A percentile compares a stretch with the other conserved stretches of the same genome.
Conservation (phyloP, 2,797 vertebrate genomes). For the Molossus molossus region DNA sequence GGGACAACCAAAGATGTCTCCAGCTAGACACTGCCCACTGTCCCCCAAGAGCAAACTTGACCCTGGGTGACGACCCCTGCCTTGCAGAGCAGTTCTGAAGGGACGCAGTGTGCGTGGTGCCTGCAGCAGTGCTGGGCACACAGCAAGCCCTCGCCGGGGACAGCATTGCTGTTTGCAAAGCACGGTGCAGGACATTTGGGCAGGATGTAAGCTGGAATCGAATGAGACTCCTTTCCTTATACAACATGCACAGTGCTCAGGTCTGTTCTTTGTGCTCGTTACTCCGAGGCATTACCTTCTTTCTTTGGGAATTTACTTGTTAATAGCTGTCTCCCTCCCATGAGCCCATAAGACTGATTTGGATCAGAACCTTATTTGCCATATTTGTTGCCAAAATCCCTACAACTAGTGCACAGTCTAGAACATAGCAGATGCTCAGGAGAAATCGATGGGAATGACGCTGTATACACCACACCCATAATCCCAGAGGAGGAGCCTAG, state of each 20-base stretch:
- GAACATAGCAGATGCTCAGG: neutral
- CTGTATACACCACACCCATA: too few species aligned
- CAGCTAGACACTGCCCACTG: neutral
- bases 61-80: neutral
- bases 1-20: neutral
- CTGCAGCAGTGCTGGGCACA: too few species aligned
- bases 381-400: neutral
- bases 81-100: neutral
- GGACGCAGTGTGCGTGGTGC: neutral
- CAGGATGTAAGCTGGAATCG: neutral
- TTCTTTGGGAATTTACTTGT: neutral
- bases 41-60: neutral
- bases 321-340: neutral
- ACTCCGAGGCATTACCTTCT: neutral
- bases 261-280: neutral
- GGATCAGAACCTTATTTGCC: neutral
- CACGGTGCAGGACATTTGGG: neutral
- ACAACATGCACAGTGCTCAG: neutral
- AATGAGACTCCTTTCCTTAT: neutral
- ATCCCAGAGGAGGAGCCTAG: neutral
- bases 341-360: neutral
- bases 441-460: neutral
- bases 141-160: too few species aligned
- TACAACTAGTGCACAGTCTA: neutral
- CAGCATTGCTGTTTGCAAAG: too few species aligned